These are phyloP conservation scores for Lasioglossum lativentre DNA, from an alignment of 2,888 invertebrate species.

Conservation along the genomic window DNA sequence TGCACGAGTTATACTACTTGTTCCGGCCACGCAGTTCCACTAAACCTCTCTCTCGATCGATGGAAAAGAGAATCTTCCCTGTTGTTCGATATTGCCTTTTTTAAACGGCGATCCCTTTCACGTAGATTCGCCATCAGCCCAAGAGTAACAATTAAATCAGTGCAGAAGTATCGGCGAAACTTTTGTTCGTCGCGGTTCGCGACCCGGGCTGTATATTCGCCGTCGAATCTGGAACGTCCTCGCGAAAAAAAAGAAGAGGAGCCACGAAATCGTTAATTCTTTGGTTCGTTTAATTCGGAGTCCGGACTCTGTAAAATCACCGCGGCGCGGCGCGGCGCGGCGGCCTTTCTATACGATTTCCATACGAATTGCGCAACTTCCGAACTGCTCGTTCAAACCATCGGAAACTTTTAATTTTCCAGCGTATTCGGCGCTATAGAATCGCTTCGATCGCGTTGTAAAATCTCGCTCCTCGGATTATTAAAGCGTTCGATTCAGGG, in stretches of 20 bases:
- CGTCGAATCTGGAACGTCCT: neutral
- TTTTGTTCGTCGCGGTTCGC: slow-evolving; percentile 1
- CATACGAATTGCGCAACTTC: slow-evolving; percentile 30
- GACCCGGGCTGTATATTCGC: neutral
- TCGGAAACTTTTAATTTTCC: slow-evolving; percentile 11
- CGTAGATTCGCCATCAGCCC: neutral
- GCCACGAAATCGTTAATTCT: slow-evolving; percentile 17
- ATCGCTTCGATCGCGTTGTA: neutral
- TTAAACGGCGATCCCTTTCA: neutral
- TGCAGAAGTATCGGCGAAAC: neutral
- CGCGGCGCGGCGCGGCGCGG: neutral
- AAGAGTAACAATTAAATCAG: slow-evolving; percentile 4
- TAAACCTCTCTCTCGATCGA: neutral
- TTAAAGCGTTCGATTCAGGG: neutral
- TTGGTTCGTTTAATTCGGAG: slow-evolving; percentile 16
- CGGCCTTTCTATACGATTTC: slow-evolving; percentile 21
- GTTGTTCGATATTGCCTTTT: neutral
- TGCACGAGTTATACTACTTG: neutral
- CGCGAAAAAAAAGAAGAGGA: neutral
- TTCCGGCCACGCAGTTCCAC: neutral
- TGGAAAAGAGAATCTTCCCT: neutral
- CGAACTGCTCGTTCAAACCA: slow-evolving; percentile 4
- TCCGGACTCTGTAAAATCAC: slow-evolving; percentile 1
- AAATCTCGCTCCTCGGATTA: neutral
- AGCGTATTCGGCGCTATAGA: neutral